Evolutionary conservation across 2,888 invertebrate species (phyloP), one percentile per base, ranked within the genome.

Genomic region (Cheilosia urbana): DNA sequence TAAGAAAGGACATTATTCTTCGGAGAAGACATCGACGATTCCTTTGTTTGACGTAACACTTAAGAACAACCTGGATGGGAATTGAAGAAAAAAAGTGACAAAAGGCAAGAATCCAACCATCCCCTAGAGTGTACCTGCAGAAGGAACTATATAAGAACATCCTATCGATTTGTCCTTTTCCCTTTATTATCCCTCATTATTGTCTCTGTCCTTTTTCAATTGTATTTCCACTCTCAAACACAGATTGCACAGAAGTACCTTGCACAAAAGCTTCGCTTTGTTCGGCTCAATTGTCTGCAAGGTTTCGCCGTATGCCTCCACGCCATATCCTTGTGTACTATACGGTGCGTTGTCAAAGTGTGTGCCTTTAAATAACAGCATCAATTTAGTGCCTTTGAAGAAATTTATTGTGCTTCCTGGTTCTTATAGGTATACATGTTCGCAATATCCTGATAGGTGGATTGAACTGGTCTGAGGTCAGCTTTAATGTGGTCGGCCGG

Each of bases 121-220:
- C 42, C 13, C 27, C 27, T 40, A 37, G 15, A 53, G 40, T 73
- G 60, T 73, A 72, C 49, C 66, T 79, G 69, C 73, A 53, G 37
- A 60, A 72, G 65, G 72, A 66, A 24, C 73, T 53, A 42, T 72
- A 42, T 27, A 71, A 63, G 68, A 13, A 58, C 69, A 63, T 75
- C 69, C 65, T 66, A 75, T 80, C 75, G 84, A 84, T 84, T 84
- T 80, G 80, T 84, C 65, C 71, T 66, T 65, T 75, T 79, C 30
- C 79, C 42, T 75, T 71, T 73, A 79, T 79, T 69, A 51, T 68
- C 45, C 73, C 58, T 79, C 79, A 69, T 80, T 80, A 80, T 80
- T 84, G 60, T 84, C 68, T 75, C 69, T 71, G 75, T 62, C 60
- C 71, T 53, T 76, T 72, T 84, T 47, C 84, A 65, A 80, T 84